Conservation (phyloP, 2,888 invertebrate genomes). For the Oconnorella tubifera region DNA sequence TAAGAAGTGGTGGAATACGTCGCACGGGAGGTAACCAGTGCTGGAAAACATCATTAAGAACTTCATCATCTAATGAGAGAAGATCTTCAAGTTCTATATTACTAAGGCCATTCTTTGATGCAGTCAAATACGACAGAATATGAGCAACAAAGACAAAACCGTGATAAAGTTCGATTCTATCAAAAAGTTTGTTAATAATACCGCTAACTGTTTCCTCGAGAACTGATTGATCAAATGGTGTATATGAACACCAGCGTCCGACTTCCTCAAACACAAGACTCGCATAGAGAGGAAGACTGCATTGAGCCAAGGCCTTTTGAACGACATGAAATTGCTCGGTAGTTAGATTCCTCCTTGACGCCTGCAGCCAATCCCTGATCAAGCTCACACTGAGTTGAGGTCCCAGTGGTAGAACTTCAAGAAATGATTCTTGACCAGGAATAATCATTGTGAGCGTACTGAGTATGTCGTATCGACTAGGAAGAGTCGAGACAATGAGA, state of each 20-base stretch:
- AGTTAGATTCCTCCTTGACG: conserved; percentile 12
- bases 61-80: conserved; percentile 34
- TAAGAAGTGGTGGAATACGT: conserved; percentile 41
- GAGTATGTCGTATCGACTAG: conserved; percentile 36
- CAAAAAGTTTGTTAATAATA: conserved; percentile 38
- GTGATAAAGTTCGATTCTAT: conserved; percentile 34
- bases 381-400: conserved; percentile 17
- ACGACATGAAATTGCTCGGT: conserved; percentile 29
- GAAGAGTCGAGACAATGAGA: conserved; percentile 38
- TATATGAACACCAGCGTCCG: conserved; percentile 37
- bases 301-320: conserved; percentile 29
- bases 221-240: conserved; percentile 2
- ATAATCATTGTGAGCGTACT: conserved; percentile 33
- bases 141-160: conserved; percentile 35
- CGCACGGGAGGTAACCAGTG: conserved; percentile 43
- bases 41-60: conserved; percentile 35
- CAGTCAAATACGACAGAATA: conserved; percentile 38
- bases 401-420: conserved; percentile 28
- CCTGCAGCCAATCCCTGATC: conserved; percentile 19
- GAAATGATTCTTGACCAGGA: conserved; percentile 19
- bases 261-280: conserved; percentile 38
- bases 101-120: conserved; percentile 38
- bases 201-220: conserved; percentile 39
- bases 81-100: conserved; percentile 40
- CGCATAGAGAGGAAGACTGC: conserved; percentile 38